Base-by-base conservation (phyloP, 2,888 invertebrate genomes). In the Agrotis exclamationis region DNA sequence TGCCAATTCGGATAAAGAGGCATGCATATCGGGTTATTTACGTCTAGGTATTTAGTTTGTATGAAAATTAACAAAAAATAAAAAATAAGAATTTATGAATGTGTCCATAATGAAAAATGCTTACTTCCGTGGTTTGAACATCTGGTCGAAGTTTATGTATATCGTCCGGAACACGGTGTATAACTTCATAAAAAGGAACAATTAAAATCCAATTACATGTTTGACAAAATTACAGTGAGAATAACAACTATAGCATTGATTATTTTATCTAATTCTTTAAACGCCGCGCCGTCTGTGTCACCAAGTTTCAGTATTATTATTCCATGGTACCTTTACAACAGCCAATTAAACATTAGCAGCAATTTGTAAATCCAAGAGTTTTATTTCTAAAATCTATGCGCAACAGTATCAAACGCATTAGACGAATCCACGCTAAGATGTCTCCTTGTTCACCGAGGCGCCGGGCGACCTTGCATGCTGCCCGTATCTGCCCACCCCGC, bases 381-480 rank as follows among this genome's bases (percentile, higher is more conserved):
- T 16, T 24, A n/a, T 3, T 14, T 14, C 3, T 4, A 18, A 39
- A 44, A 54, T 44, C 4, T 47, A 5, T n/a, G 45, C 7, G 18
- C n/a, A 7, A 70, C 53, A 20, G 11, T 73, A 62, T 70, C 70
- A 63, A 68, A 77, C 7, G 70, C 64, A 50, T 77, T 78, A 77
- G 85, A 65, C 82, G 76, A 85, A 89, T 95, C 95, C 93, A 92
- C 75, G 84, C 63, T 86, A 89, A 86, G 79, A 78, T 87, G 72
- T 85, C 84, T 83, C 80, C 73, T 85, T 92, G 93, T 91, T 92
- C 93, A 95, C 88, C 92, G 94, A 94, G 94, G 95, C 95, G 95
- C 94, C 94, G 89, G 92, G 85, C 93, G 95, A 93, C 95, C 95
- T 96, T 95, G 95, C 91, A 87, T 88, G 91, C 87, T 83, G 76